Conservation (phyloP, 1,140 invertebrate genomes). For the Leptoteleia sp. region DNA sequence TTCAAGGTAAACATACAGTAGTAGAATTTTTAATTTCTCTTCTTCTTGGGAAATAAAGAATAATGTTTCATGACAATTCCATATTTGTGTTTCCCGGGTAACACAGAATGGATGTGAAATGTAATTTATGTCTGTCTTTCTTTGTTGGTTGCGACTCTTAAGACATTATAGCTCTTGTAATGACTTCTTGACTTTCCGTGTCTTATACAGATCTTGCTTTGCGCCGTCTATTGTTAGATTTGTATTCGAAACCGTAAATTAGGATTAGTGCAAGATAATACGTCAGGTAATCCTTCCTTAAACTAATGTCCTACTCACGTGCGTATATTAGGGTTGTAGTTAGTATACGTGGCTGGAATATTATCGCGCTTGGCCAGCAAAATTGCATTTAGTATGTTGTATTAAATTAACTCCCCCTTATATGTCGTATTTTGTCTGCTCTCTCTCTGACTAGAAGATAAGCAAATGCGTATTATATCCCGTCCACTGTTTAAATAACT, state of each 20-base stretch:
- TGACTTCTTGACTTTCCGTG: slow-evolving; percentile 29
- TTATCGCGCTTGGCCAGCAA: slow-evolving; percentile 71
- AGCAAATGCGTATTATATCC: slow-evolving; percentile 11
- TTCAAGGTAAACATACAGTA: too few relatives aligned
- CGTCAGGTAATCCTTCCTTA: slow-evolving; percentile 71
- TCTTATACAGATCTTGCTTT: slow-evolving; percentile 38
- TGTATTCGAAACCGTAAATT: slow-evolving; percentile 73
- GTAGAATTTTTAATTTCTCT: too few relatives aligned
- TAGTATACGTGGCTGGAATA: slow-evolving; percentile 67
- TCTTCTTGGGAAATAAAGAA: too few relatives aligned
- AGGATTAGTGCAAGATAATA: slow-evolving; percentile 73
- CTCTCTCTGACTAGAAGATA: slow-evolving; percentile 8
- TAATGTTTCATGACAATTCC: too few relatives aligned
- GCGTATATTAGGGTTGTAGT: slow-evolving; percentile 65
- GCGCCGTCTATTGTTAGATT: slow-evolving; percentile 45
- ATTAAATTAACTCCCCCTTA: slow-evolving; percentile 57
- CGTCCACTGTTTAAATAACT: too few relatives aligned
- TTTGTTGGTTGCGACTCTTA: slow-evolving; percentile 12
- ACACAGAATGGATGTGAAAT: slow-evolving; percentile 3
- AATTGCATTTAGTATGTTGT: slow-evolving; percentile 35
- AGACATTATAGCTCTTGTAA: slow-evolving; percentile 22
- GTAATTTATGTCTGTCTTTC: slow-evolving; percentile 14
- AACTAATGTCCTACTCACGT: slow-evolving; percentile 71
- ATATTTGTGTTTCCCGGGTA: neutral
- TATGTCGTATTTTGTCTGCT: slow-evolving; percentile 4